Percentiles rank a stretch among this genome's conserved stretches.
phyloP scores from a whole-genome alignment of 2,113 vertebrate genomes.

The Dolichallabes microphthalmus region DNA sequence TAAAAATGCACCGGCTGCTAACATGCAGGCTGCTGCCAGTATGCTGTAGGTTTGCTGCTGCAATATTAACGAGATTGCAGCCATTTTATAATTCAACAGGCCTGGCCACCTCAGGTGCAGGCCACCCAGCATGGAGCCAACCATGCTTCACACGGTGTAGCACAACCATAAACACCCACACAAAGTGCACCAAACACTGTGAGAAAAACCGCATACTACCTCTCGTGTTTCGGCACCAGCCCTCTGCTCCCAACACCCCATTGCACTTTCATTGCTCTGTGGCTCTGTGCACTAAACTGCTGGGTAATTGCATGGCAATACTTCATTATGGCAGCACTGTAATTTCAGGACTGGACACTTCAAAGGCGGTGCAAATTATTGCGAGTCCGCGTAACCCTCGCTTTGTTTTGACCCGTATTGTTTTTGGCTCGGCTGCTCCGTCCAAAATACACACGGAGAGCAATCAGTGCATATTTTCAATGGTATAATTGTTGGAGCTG shows the following conservation, averaged over 20 bases:
- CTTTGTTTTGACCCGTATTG: conserved; percentile 68
- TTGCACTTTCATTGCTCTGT: conserved; percentile 61
- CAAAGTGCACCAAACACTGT: conserved; percentile 29
- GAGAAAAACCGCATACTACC: background rate
- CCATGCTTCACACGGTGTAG: conserved; percentile 51
- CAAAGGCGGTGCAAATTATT: conserved; percentile 69
- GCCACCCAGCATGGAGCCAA: conserved; percentile 64
- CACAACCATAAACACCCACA: conserved; percentile 34
- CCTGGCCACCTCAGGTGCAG: conserved; percentile 72
- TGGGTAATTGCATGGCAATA: conserved; percentile 70
- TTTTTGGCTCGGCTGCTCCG: conserved; percentile 58
- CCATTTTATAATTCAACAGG: conserved; percentile 77
- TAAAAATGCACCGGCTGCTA: conserved; percentile 81
- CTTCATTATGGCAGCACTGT: conserved; percentile 74
- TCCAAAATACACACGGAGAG: conserved; percentile 71
- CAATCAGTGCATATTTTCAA: conserved; percentile 65
- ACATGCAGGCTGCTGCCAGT: conserved; percentile 74
- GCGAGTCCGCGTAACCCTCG: conserved; percentile 62
- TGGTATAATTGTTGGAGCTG: conserved; percentile 71
- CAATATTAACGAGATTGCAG: conserved; percentile 76
- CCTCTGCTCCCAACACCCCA: conserved; percentile 42
- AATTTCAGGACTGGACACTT: conserved; percentile 73
- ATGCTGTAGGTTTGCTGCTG: conserved; percentile 77
- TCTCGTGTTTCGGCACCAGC: conserved; percentile 53
- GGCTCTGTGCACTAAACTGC: conserved; percentile 43